These are phyloP conservation scores for Dinothrombium tinctorium DNA, from an alignment of 1,140 invertebrate species.

Conservation along the genomic window DNA sequence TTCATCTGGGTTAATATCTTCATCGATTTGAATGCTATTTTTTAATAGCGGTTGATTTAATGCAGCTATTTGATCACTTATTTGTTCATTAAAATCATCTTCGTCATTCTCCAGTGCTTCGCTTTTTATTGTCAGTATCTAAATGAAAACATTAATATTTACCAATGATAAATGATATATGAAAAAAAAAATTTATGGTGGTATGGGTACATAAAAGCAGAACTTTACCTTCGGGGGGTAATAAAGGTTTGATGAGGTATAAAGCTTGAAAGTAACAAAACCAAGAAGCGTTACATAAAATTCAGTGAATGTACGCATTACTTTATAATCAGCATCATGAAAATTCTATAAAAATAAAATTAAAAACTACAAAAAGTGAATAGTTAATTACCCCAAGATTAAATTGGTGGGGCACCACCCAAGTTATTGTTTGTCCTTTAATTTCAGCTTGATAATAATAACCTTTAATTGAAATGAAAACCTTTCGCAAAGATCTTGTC, in stretches of 20 bases:
- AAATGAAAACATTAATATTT: neutral
- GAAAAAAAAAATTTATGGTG: neutral
- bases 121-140: neutral
- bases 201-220: slow-evolving; percentile 9
- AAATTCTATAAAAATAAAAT: slow-evolving; percentile 21
- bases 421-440: slow-evolving; percentile 82
- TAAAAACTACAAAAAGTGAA: slow-evolving; percentile 4
- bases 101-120: neutral
- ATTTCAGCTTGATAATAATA: slow-evolving; percentile 97
- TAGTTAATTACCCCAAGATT: slow-evolving; percentile 31
- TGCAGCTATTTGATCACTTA: slow-evolving; percentile 4
- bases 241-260: slow-evolving; percentile 60
- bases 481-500: slow-evolving; percentile 70
- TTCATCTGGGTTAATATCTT: neutral
- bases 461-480: slow-evolving; percentile 93
- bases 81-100: neutral
- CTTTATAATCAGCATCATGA: slow-evolving; percentile 78
- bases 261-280: slow-evolving; percentile 81
- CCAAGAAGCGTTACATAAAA: slow-evolving; percentile 86
- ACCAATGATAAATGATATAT: neutral
- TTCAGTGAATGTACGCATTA: slow-evolving; percentile 94
- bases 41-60: slow-evolving; percentile 6
- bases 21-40: neutral
- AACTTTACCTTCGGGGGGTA: slow-evolving; percentile 70
- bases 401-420: slow-evolving; percentile 92